These are phyloP conservation scores for Vireo altiloquus DNA, from an alignment of 2,113 vertebrate species.

Conservation along the genomic window DNA sequence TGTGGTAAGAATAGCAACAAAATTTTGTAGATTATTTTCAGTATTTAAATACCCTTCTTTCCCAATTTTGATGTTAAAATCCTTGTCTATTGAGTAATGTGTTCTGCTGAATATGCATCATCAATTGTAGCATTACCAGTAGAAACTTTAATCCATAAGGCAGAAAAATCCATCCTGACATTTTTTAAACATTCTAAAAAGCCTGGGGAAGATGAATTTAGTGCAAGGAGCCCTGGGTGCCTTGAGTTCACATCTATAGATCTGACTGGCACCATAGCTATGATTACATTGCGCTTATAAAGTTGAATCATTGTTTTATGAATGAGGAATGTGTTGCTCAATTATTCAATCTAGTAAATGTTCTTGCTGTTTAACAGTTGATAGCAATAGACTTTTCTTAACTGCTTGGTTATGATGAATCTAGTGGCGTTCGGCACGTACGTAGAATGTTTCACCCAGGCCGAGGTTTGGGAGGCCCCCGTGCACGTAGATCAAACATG, in stretches of 20 bases:
- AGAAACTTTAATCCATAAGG: not conserved
- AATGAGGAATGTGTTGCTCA: not conserved
- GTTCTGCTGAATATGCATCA: not conserved
- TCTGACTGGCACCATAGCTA: not conserved
- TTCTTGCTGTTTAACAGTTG: conserved; percentile 5
- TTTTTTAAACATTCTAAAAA: conserved; percentile 5
- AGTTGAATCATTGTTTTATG: conserved; percentile 9
- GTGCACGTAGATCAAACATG: conserved; percentile 98
- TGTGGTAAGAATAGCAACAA: not conserved
- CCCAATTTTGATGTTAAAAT: not conserved
- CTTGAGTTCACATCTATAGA: not conserved
- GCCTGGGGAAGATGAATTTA: not conserved
- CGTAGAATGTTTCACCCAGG: conserved; percentile 99
- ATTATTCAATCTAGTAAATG: conserved; percentile 1
- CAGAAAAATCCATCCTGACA: not conserved
- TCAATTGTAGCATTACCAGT: not conserved
- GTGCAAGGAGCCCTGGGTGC: not conserved
- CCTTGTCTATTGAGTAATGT: not conserved
- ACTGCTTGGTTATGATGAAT: conserved; percentile 86
- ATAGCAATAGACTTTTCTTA: conserved; percentile 75
- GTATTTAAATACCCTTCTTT: conserved; percentile 6
- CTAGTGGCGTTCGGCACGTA: conserved; percentile 97
- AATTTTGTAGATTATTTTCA: not conserved
- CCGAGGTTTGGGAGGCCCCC: conserved; percentile 91
- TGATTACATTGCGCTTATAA: not conserved